Evolutionary conservation across 2,888 invertebrate species (phyloP).

Genomic region (Ichneumoninae sp.): DNA sequence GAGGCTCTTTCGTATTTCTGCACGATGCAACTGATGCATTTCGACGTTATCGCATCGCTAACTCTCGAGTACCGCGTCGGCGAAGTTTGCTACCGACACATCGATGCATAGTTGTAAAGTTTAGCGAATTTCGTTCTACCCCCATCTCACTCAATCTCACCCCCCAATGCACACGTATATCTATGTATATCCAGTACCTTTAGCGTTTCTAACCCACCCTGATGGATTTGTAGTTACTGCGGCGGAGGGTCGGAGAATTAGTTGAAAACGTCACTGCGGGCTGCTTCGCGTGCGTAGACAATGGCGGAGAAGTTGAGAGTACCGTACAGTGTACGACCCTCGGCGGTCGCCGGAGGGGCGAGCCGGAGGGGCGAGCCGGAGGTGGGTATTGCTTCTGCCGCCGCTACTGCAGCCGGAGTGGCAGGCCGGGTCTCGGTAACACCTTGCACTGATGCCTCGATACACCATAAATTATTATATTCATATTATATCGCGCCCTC

Average conservation of each 20-base stretch:
- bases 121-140: slow-evolving; percentile 44
- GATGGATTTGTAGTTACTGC: slow-evolving; percentile 64
- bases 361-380: slow-evolving; percentile 37
- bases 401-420: slow-evolving; percentile 57
- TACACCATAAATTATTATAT: slow-evolving; percentile 80
- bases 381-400: slow-evolving; percentile 37
- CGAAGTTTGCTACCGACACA: slow-evolving; percentile 56
- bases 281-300: slow-evolving; percentile 77
- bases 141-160: slow-evolving; percentile 19
- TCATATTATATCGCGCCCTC: slow-evolving; percentile 75
- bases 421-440: slow-evolving; percentile 74
- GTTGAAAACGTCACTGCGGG: slow-evolving; percentile 72
- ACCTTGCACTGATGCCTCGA: slow-evolving; percentile 79
- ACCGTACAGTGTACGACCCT: slow-evolving; percentile 38
- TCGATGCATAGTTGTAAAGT: slow-evolving; percentile 56
- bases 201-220: slow-evolving; percentile 44
- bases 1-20: slow-evolving; percentile 12
- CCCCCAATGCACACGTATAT: slow-evolving; percentile 46
- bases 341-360: slow-evolving; percentile 30
- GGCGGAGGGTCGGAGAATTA: slow-evolving; percentile 64
- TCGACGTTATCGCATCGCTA: slow-evolving; percentile 12
- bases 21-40: slow-evolving; percentile 5
- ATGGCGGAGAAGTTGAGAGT: slow-evolving; percentile 69
- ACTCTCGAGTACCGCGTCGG: slow-evolving; percentile 34
- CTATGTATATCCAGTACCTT: slow-evolving; percentile 43